A percentile compares a stretch with the other conserved stretches of the same genome.
Conservation (phyloP, 2,888 invertebrate species). For the Ophonus ardosiacus region DNA sequence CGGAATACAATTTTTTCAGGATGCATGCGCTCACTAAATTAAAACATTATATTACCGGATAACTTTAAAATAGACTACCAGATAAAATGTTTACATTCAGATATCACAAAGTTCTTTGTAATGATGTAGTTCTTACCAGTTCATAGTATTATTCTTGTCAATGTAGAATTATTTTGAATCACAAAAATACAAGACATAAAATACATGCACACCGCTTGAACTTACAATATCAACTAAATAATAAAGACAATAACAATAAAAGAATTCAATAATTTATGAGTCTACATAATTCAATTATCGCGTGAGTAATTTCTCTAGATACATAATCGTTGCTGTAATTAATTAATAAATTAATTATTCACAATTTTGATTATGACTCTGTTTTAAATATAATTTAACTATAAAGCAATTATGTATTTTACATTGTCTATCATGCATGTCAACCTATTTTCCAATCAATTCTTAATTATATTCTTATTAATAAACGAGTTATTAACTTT, state of each 20-base stretch:
- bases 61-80: background rate
- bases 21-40: background rate
- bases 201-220: background rate
- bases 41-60: background rate
- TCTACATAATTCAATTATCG: background rate
- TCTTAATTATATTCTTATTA: constrained; percentile 53
- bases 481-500: constrained; percentile 57
- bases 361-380: constrained; percentile 1
- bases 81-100: background rate
- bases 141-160: background rate
- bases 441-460: constrained; percentile 12
- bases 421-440: background rate
- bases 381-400: background rate
- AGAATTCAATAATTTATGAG: background rate
- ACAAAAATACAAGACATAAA: background rate
- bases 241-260: background rate
- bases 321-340: too few species aligned
- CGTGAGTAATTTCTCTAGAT: background rate
- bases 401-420: background rate
- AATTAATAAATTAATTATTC: background rate
- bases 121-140: background rate
- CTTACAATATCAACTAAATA: background rate
- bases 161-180: background rate
- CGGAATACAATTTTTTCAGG: background rate
- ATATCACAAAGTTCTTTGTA: background rate